These are phyloP conservation scores for Sebastes iracundus DNA, from an alignment of 2,797 vertebrate species.

Conservation along the genomic window DNA sequence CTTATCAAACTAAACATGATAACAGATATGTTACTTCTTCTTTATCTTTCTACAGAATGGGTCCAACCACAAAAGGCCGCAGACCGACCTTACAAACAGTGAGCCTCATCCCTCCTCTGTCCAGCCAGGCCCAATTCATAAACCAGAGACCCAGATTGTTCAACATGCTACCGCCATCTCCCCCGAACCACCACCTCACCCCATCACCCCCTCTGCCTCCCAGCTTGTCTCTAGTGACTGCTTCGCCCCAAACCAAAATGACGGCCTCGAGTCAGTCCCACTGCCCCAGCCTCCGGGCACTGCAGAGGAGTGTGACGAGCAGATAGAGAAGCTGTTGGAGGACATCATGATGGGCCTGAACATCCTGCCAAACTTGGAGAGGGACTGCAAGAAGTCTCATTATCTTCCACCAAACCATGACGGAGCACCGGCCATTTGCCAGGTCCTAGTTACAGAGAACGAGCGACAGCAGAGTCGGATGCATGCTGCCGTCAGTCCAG, in stretches of 20 bases:
- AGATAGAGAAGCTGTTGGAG: constrained; percentile 77
- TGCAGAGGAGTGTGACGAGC: constrained; percentile 72
- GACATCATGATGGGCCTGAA: constrained; percentile 80
- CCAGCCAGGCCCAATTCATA: not conserved
- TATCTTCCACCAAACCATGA: not conserved
- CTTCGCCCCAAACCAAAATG: not conserved
- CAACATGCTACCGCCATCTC: not conserved
- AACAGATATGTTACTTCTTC: not conserved
- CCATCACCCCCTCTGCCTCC: not conserved
- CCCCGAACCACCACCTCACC: not conserved
- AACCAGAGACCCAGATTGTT: not conserved
- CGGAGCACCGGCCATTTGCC: not conserved
- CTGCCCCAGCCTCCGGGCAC: constrained; percentile 6
- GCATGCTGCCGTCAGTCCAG: not conserved
- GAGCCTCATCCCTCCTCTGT: not conserved
- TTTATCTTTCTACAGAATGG: constrained; percentile 18
- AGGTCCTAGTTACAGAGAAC: not conserved
- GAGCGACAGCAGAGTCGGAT: not conserved
- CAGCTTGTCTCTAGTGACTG: not conserved
- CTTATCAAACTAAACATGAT: not conserved
- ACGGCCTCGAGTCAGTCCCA: not conserved
- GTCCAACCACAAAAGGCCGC: not conserved
- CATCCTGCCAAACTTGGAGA: constrained; percentile 68
- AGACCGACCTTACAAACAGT: not conserved
- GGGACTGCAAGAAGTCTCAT: constrained; percentile 3